These are phyloP conservation scores for Stomatorhinus ivindoensis DNA, from an alignment of 2,113 vertebrate genomes.

Conservation along the genomic window DNA sequence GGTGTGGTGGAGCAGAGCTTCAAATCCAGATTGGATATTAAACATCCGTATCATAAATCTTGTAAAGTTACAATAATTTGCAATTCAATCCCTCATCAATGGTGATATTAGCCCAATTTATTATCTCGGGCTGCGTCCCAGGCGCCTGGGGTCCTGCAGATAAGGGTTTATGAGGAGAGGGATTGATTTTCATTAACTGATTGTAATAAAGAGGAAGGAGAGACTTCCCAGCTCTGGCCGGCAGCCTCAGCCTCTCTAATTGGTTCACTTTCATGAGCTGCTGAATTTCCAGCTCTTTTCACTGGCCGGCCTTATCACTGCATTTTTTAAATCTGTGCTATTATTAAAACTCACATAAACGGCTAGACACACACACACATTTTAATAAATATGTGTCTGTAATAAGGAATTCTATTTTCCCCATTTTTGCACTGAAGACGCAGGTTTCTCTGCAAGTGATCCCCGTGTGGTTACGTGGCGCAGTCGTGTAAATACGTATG, in stretches of 20 bases:
- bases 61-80: constrained; percentile 72
- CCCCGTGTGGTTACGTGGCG: not conserved
- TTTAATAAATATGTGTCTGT: not conserved
- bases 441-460: not conserved
- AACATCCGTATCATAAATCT: constrained; percentile 69
- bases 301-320: constrained; percentile 29
- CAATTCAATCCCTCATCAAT: constrained; percentile 74
- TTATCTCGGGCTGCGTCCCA: constrained; percentile 53
- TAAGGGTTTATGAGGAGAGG: constrained; percentile 72
- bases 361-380: not conserved
- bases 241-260: constrained; percentile 71
- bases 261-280: constrained; percentile 63
- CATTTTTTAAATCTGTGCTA: not conserved
- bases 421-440: not conserved
- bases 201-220: constrained; percentile 75
- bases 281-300: constrained; percentile 39
- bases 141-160: constrained; percentile 60
- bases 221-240: constrained; percentile 56
- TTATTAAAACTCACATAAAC: not conserved
- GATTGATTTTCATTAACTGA: constrained; percentile 78
- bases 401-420: not conserved
- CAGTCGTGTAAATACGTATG: not conserved
- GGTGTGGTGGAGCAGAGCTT: constrained; percentile 43
- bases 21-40: constrained; percentile 61
- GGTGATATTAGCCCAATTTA: constrained; percentile 74